phyloP scores from a whole-genome alignment of 2,113 vertebrate species.

The Tapirus terrestris region DNA sequence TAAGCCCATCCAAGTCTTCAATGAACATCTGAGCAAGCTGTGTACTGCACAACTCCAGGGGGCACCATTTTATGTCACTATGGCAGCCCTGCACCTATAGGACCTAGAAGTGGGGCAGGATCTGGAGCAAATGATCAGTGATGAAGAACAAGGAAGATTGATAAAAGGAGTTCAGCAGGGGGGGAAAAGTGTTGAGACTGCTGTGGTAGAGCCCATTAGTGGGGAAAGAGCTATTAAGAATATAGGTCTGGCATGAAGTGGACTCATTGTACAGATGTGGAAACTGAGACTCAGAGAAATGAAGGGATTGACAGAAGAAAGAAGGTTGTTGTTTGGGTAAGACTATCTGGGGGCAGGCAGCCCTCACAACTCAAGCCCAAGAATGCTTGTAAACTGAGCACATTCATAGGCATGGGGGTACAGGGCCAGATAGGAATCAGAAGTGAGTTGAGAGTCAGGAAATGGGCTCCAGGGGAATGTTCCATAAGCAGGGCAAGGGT shows the following conservation, averaged over 20 bases:
- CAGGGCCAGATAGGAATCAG: neutral
- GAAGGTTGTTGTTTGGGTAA: neutral
- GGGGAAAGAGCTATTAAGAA: neutral
- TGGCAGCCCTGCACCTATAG: neutral
- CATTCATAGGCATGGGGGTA: accelerated
- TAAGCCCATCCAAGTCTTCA: accelerated
- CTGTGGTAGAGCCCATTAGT: neutral
- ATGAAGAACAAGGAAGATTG: neutral
- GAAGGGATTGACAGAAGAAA: neutral
- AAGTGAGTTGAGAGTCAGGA: neutral
- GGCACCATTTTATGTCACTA: neutral
- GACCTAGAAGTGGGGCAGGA: neutral
- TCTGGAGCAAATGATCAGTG: neutral
- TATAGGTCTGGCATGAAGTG: neutral
- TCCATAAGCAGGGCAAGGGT: neutral
- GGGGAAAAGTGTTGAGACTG: neutral
- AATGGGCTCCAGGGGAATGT: neutral
- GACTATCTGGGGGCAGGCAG: neutral
- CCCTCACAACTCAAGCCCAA: neutral
- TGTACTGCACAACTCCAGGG: neutral
- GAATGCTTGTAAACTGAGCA: neutral
- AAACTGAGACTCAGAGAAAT: neutral
- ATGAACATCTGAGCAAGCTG: neutral
- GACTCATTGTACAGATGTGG: neutral
- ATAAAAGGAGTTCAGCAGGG: neutral